Evolutionary conservation across 2,888 invertebrate species (phyloP).

Genomic region (Thera britannica): DNA sequence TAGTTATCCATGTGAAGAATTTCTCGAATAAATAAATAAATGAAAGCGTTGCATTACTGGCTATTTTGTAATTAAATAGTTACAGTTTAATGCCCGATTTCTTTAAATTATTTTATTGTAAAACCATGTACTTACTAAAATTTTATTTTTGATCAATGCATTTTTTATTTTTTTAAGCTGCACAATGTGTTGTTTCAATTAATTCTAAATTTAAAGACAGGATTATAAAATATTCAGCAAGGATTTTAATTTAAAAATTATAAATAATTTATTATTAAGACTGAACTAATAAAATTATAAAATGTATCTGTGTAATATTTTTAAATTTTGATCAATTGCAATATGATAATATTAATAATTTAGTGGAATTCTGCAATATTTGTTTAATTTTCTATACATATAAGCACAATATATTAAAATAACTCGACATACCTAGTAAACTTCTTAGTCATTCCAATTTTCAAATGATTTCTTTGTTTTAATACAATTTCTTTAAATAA

Average conservation of each 20-base stretch:
- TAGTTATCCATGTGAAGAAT: background rate
- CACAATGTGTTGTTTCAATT: background rate
- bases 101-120: conserved; percentile 5
- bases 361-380: conserved; percentile 27
- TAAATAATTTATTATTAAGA: conserved; percentile 71
- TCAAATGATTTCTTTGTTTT: conserved; percentile 4
- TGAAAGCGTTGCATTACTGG: conserved; percentile 9
- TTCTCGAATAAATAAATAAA: conserved; percentile 1
- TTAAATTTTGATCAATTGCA: conserved; percentile 30
- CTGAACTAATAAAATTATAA: conserved; percentile 64
- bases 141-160: background rate
- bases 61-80: conserved; percentile 29
- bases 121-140: background rate
- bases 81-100: background rate
- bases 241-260: conserved; percentile 34
- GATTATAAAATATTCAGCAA: background rate
- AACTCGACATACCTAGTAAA: conserved; percentile 34
- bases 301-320: conserved; percentile 36
- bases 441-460: conserved; percentile 64
- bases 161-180: background rate
- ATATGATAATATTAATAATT: conserved; percentile 11
- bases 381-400: conserved; percentile 39
- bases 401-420: conserved; percentile 53
- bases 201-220: background rate
- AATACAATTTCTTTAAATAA: background rate